phyloP scores from a whole-genome alignment of 2,113 vertebrate species.

The Heterocephalus glaber region DNA sequence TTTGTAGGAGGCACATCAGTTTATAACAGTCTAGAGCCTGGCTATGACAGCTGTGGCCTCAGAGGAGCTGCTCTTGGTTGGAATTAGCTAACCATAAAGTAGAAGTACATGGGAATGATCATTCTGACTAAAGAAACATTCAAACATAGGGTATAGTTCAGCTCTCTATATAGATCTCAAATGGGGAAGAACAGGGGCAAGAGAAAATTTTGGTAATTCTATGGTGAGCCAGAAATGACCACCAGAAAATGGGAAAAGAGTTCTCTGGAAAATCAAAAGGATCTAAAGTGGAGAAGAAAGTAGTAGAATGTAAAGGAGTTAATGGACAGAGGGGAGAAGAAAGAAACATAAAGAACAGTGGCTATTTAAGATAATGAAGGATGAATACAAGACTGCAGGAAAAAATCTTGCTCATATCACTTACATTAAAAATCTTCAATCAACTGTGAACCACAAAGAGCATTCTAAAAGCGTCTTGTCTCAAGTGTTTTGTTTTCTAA shows the following conservation, averaged over 20 bases:
- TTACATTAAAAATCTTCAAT: background rate
- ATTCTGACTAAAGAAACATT: background rate
- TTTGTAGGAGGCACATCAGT: background rate
- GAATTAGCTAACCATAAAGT: background rate
- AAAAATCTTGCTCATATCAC: background rate
- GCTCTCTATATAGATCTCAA: background rate
- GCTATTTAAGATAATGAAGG: background rate
- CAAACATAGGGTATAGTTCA: background rate
- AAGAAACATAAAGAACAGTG: background rate
- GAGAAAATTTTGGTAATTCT: background rate
- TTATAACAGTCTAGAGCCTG: background rate
- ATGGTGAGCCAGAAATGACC: background rate
- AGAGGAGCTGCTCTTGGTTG: background rate
- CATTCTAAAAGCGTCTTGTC: slow-evolving; percentile 1
- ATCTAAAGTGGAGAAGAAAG: background rate
- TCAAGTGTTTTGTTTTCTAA: slow-evolving; percentile 38
- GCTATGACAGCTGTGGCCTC: background rate
- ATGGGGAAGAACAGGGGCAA: background rate
- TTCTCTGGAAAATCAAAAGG: background rate
- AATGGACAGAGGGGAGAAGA: background rate
- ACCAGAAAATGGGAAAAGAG: background rate
- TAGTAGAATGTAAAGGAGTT: background rate
- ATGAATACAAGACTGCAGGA: background rate
- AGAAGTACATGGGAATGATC: background rate
- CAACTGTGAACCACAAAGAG: background rate